Conservation (phyloP, 2,888 invertebrate genomes). For the Micoletzkya japonica region DNA sequence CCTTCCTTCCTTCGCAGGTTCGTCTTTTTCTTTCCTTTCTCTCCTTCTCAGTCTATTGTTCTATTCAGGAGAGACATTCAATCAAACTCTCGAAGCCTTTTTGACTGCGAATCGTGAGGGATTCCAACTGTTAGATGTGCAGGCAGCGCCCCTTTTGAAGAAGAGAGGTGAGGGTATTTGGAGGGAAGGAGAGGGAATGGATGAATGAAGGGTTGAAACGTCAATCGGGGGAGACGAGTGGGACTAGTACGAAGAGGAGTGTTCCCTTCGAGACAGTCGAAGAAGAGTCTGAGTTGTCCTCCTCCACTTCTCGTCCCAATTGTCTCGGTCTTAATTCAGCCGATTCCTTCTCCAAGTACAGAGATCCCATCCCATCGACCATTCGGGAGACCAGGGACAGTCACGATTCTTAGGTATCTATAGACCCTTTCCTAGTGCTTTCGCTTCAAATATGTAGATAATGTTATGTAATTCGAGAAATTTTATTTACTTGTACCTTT, state of each 20-base stretch:
- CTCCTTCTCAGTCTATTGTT: background rate
- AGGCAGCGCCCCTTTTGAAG: slow-evolving; percentile 44
- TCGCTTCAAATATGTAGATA: too few species aligned
- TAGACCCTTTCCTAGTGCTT: background rate
- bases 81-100: slow-evolving; percentile 75
- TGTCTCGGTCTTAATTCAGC: slow-evolving; percentile 37
- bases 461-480: too few species aligned
- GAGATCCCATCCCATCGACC: slow-evolving; percentile 45
- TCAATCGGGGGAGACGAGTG: slow-evolving; percentile 33
- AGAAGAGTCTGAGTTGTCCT: slow-evolving; percentile 37
- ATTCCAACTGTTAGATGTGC: slow-evolving; percentile 71
- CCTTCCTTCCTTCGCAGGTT: slow-evolving; percentile 55
- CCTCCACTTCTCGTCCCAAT: slow-evolving; percentile 38
- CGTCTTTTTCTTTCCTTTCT: background rate
- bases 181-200: too few species aligned
- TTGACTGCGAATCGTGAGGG: slow-evolving; percentile 75
- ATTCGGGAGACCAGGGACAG: slow-evolving; percentile 51
- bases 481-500: background rate
- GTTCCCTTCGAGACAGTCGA: slow-evolving; percentile 45
- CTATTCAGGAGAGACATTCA: slow-evolving; percentile 65
- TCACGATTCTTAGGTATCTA: slow-evolving; percentile 6
- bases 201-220: slow-evolving; percentile 12
- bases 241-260: slow-evolving; percentile 25
- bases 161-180: slow-evolving; percentile 56
- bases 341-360: slow-evolving; percentile 42